phyloP scores from a whole-genome alignment of 2,797 vertebrate species.

The Acomys russatus region DNA sequence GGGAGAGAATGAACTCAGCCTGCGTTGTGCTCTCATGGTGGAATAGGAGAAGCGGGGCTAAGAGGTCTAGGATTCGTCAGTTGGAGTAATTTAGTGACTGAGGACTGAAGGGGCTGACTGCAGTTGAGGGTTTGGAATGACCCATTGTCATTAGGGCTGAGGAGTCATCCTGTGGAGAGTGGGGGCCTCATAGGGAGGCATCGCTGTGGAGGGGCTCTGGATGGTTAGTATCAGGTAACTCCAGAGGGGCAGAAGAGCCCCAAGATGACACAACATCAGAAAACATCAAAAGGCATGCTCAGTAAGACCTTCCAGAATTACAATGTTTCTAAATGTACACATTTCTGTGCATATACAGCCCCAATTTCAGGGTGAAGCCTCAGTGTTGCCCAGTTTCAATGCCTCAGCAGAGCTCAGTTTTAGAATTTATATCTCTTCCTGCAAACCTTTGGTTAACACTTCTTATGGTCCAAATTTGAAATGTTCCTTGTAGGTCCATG shows the following conservation, averaged over 20 bases:
- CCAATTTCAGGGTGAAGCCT: neutral
- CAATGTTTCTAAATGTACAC: neutral
- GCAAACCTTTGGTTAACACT: neutral
- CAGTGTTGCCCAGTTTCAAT: neutral
- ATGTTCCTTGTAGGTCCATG: neutral
- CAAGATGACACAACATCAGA: neutral
- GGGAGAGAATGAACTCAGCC: neutral
- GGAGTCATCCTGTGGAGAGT: neutral
- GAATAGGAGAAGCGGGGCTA: neutral
- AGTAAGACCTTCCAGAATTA: neutral
- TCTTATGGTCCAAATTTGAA: neutral
- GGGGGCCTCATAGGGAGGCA: rapidly evolving
- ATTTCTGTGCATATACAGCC: neutral
- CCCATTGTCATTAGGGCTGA: neutral
- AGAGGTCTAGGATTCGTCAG: neutral
- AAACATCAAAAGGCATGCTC: neutral
- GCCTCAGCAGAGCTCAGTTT: neutral
- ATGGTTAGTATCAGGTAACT: neutral
- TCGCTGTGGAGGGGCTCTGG: neutral
- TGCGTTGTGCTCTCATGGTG: neutral
- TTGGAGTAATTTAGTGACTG: neutral
- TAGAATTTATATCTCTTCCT: neutral
- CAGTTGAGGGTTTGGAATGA: neutral
- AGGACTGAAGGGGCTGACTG: rapidly evolving
- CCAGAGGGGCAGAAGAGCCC: neutral